Base-by-base conservation (phyloP, 2,797 vertebrate genomes). In the Setipinna tenuifilis region DNA sequence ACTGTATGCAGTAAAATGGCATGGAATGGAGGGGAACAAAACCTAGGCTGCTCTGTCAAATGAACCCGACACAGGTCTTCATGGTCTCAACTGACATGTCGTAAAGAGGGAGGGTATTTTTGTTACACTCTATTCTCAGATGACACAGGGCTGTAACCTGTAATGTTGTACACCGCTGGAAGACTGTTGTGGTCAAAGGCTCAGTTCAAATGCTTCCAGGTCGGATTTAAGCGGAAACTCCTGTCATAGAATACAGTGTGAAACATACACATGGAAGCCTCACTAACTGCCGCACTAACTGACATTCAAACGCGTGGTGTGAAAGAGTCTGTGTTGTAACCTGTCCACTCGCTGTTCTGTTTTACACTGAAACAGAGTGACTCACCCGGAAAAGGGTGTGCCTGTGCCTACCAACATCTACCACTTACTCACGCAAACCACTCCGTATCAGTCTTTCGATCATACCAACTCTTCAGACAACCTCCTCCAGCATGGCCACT, bases 301-400 rank as follows among this genome's bases (percentile, higher is more conserved):
- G 65, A 23, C 68, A 62, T 25, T 81, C 61, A 78, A 82, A 68
- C 54, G 35, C 14, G 59, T 80, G 17, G 44, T 86, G 86, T 87
- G 46, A 5, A 65, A 85, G 78, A 83, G 58, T 59, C 87, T 87
- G 71, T 92, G 91, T 87, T 88, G 88, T 89, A 93, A 91, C 89
- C 78, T 90, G 89, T 91, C 85, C 81, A 54, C 57, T 82, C 62
- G 35, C 81, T 88, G 54, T 44, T 71, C 31, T 31, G 16, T 28
- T 86, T 62, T 78, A 82, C 80, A 44, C 31, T 71, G 35, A 41
- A 41, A 78, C 58, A 83, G 50, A 91, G 83, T 92, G 89, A 93
- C 90, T 91, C 92, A 91, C 84, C 25, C 89, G 83, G 86, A 87
- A 85, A 71, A 85, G 87, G 85, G 88, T 85, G 89, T 83, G 88